Conservation (phyloP, 2,888 invertebrate species). For the Leptinotarsa tumamoca region DNA sequence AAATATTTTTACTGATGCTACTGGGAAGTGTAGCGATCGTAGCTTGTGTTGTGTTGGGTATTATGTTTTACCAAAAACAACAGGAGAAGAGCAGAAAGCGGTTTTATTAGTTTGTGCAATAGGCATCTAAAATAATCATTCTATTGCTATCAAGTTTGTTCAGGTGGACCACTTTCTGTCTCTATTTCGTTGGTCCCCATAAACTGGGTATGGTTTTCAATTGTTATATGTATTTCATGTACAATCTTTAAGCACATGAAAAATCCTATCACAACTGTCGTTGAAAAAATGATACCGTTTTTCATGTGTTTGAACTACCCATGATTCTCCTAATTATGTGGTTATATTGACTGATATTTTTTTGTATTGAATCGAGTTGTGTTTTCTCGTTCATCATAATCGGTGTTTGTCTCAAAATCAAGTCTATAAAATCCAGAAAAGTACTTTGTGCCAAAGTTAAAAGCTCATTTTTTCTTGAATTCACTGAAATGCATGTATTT, state of each 20-base stretch:
- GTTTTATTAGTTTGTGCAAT: conserved; percentile 71
- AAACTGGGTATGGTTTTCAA: background rate
- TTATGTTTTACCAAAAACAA: conserved; percentile 93
- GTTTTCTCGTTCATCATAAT: conserved; percentile 1
- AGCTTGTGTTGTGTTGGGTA: conserved; percentile 86
- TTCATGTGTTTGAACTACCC: conserved; percentile 2
- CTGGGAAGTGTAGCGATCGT: conserved; percentile 85
- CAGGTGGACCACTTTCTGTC: background rate
- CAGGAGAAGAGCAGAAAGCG: conserved; percentile 91
- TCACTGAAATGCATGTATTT: too few species aligned
- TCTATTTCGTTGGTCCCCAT: too few species aligned
- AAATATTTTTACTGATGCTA: conserved; percentile 90
- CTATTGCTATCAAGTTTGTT: background rate
- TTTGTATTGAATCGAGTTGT: background rate
- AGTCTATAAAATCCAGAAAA: too few species aligned
- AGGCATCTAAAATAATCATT: background rate
- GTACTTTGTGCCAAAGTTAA: too few species aligned
- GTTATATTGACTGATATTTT: conserved; percentile 16
- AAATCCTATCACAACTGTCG: background rate
- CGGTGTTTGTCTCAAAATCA: background rate
- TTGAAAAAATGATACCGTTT: background rate
- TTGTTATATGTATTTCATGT: conserved; percentile 9
- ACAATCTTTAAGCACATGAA: background rate
- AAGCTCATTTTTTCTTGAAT: too few species aligned
- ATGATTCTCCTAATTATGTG: background rate